Evolutionary conservation across 1,140 invertebrate genomes (phyloP).

Genomic region (Anthonomus grandis): DNA sequence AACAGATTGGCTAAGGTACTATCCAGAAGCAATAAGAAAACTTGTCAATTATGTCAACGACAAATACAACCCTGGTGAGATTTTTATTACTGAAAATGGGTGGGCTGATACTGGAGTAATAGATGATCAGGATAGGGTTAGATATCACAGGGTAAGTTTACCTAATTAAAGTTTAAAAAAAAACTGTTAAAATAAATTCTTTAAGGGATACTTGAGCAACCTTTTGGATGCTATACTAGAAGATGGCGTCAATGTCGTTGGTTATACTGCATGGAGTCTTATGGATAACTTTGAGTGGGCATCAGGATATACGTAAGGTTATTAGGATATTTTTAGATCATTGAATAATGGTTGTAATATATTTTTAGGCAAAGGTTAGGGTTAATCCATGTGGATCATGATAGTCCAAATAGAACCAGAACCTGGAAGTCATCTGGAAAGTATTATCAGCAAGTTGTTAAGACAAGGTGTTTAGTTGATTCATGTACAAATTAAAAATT

Average conservation of each 20-base stretch:
- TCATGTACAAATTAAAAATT: slow-evolving; percentile 7
- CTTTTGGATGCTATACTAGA: slow-evolving; percentile 39
- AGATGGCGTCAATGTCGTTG: slow-evolving; percentile 47
- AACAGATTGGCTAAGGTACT: slow-evolving; percentile 8
- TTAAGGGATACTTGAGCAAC: slow-evolving; percentile 19
- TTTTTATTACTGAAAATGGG: slow-evolving; percentile 64
- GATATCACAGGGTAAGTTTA: slow-evolving; percentile 38
- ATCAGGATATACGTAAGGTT: slow-evolving; percentile 46
- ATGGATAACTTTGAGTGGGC: slow-evolving; percentile 67
- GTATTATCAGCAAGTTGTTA: slow-evolving; percentile 12
- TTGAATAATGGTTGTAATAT: background rate
- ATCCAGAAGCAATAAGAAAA: slow-evolving; percentile 66
- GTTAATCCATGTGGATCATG: slow-evolving; percentile 25
- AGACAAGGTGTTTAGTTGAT: slow-evolving; percentile 13
- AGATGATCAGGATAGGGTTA: slow-evolving; percentile 52
- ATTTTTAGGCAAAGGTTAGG: slow-evolving; percentile 26
- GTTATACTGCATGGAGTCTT: slow-evolving; percentile 61
- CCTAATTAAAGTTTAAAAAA: background rate
- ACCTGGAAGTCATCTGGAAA: slow-evolving; percentile 19
- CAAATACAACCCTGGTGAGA: slow-evolving; percentile 53
- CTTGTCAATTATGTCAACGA: slow-evolving; percentile 66
- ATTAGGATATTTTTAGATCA: background rate
- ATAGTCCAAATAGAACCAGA: slow-evolving; percentile 26
- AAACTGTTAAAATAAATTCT: background rate
- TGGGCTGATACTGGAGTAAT: slow-evolving; percentile 50